Evolutionary conservation across 2,797 vertebrate species (phyloP), one percentile per base, ranked within the genome.

Genomic region (Remorina albescens): DNA sequence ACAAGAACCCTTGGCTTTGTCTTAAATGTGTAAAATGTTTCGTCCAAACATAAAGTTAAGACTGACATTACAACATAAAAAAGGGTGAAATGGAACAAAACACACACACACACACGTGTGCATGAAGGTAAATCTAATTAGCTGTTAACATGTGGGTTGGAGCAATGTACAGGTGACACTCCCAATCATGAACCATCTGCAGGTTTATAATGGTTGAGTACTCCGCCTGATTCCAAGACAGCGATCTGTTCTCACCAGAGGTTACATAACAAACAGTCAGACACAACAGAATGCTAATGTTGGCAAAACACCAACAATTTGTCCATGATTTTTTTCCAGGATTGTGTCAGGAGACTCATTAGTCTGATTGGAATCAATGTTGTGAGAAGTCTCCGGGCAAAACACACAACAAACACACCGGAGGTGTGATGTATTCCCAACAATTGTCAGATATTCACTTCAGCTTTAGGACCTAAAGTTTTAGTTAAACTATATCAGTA

Each of bases 181-280:
- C 41, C n/a, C 9, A 70, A 26, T 32, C 64, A 55, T 74, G 28
- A 71, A 72, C 56, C 60, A 83, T 80, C 57, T 71, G 70, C 23
- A 25, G 41, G 36, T 63, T 37, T 42, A 12, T 49, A 46, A 77
- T 26, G 60, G 37, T 19, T 51, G n/a, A 54, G 49, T 41, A 56
- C 50, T 78, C 18, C 68, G 28, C n/a, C 32, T 12, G 10, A 76
- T 44, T 79, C 50, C 51, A 30, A 68, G 69, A 71, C 65, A 41
- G 56, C 44, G n/a, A 50, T 60, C 60, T 66, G 67, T 82, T 77
- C 70, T 76, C 60, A 61, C 50, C 65, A 30, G 41, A 61, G 37
- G 67, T 90, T 87, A 77, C 81, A 71, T 67, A 89, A 89, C 82
- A 89, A 73, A 83, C 36, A 77, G 42, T 76, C 23, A 74, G 58